A percentile compares a stretch with the other conserved stretches of the same genome.
Evolutionary conservation across 1,140 invertebrate species (phyloP).

Genomic region (Hyles euphorbiae): DNA sequence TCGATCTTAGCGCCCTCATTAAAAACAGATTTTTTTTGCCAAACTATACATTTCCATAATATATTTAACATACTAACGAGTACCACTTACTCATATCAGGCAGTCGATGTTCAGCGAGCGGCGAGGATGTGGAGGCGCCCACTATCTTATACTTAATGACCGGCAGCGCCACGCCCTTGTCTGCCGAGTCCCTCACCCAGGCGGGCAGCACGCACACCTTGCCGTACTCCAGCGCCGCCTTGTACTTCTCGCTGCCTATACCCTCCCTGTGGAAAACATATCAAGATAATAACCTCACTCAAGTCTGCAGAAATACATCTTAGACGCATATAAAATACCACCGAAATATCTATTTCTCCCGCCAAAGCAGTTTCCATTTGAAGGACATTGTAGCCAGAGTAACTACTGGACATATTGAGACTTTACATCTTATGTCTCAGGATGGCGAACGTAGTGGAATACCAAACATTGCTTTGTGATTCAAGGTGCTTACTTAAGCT

Average conservation of each 20-base stretch:
- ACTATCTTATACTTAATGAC: constrained; percentile 80
- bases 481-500: no score
- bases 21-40: no score
- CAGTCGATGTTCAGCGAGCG: constrained; percentile 76
- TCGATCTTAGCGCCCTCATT: no score
- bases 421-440: no score
- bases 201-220: constrained; percentile 83
- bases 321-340: no score
- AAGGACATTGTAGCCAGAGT: no score
- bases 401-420: no score
- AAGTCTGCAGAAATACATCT: neutral
- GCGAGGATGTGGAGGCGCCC: constrained; percentile 61
- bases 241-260: constrained; percentile 86
- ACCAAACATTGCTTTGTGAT: no score
- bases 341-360: no score
- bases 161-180: constrained; percentile 83
- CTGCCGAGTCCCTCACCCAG: constrained; percentile 88
- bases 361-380: no score
- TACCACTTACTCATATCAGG: constrained; percentile 61
- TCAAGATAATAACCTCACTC: neutral
- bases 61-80: constrained; percentile 6
- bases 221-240: constrained; percentile 84
- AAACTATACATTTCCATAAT: no score
- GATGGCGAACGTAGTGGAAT: no score
- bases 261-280: constrained; percentile 52